Evolutionary conservation across 2,797 vertebrate species (phyloP).

Genomic region (Leptatherina wallacei): DNA sequence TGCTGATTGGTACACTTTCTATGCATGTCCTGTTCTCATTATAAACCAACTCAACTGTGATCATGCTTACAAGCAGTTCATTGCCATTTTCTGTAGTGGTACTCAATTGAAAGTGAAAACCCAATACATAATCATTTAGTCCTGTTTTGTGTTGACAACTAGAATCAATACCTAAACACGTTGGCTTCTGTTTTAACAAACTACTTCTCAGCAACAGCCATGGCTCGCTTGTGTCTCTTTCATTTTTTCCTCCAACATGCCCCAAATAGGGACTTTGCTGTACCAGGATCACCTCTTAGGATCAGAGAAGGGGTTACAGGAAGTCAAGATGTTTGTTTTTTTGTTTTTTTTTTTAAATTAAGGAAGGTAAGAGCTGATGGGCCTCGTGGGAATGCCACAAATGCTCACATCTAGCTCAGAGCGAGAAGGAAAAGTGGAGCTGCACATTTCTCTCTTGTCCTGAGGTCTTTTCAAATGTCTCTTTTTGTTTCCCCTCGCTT

Average conservation of each 20-base stretch:
- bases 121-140: conserved; percentile 10
- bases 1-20: conserved; percentile 19
- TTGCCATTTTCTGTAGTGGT: conserved; percentile 1
- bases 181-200: conserved; percentile 21
- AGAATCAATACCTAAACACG: conserved; percentile 1
- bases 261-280: conserved; percentile 22
- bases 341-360: conserved; percentile 37
- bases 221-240: conserved; percentile 25
- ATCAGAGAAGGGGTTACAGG: conserved; percentile 56
- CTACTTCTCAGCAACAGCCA: conserved; percentile 16
- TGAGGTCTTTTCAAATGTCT: conserved; percentile 68
- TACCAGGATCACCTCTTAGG: conserved; percentile 49
- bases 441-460: conserved; percentile 46
- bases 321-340: conserved; percentile 41
- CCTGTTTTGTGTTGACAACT: not conserved
- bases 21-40: conserved; percentile 29
- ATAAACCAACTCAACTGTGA: conserved; percentile 13
- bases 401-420: conserved; percentile 55
- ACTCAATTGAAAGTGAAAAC: conserved; percentile 15
- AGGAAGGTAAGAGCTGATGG: conserved; percentile 41
- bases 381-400: conserved; percentile 54
- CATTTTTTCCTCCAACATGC: conserved; percentile 13
- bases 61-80: conserved; percentile 23
- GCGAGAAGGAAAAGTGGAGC: conserved; percentile 23
- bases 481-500: conserved; percentile 38